Base-by-base conservation (phyloP, 23 tunicate species). In the Halocynthia roretzi region DNA sequence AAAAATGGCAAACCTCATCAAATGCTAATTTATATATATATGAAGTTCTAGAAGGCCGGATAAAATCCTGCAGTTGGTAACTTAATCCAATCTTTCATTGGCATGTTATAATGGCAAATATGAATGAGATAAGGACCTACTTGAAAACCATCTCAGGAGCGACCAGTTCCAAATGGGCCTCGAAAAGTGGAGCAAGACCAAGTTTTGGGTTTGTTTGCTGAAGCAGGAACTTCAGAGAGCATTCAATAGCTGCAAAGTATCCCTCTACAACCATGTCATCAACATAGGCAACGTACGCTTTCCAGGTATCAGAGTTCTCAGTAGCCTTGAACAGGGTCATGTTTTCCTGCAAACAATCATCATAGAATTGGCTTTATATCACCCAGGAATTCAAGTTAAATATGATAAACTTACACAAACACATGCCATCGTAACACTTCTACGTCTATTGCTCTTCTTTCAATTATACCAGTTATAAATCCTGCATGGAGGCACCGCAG, bases 131-230 rank as follows among this genome's bases (percentile, higher is more conserved):
- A 8, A 54, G 14, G 8, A 40, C 89, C 51, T 56, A 87, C 93
- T 77, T 93, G 86, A 93, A 93, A 15, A 87, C 83, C 98, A 93
- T 87, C 50, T 93, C 94, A 8, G 98, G 98, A 18, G 98, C 93
- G 50, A 87, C 61, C 60, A 93, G 80, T 77, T 93, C 98, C 52
- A 93, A 80, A 49, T 84, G 85, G 54, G 86, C 98, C 76, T 87
- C 89, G 77, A 93, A 93, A 51, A 93, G 71, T 7, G 98, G 93
- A 10, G 87, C 77, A 8, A 93, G 81, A 6, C 80, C 82, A 17
- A n/a, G 75, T 56, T 74, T 78, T 68, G 73, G 1, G 77, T 93
- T 89, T 19, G 98, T 93, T 72, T 93, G 89, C 50, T 87, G 81
- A 50, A 93, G 77, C 62, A 93, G 60, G 86, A 87, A 93, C 63